These are phyloP conservation scores for Hetaerina titia DNA, from an alignment of 2,888 invertebrate species.

Conservation along the genomic window DNA sequence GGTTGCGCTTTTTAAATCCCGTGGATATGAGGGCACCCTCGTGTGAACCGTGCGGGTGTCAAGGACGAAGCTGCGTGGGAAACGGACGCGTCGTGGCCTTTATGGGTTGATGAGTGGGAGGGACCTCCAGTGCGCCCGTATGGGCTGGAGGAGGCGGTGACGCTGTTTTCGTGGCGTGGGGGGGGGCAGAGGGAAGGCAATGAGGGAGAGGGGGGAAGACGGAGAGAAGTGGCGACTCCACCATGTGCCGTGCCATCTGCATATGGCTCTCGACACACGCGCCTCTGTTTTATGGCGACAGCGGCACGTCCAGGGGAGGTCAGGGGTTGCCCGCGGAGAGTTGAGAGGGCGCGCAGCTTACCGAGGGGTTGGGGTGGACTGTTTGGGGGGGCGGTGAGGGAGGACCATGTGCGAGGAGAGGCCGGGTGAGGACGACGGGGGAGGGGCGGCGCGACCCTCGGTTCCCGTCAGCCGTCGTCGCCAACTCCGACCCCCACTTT, in stretches of 20 bases:
- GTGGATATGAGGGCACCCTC: neutral
- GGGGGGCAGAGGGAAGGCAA: neutral
- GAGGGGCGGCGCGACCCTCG: neutral
- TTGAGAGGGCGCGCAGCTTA: neutral
- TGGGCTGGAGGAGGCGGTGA: neutral
- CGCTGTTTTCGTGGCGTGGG: neutral
- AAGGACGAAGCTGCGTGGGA: neutral
- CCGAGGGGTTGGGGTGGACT: neutral
- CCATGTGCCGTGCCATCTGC: constrained; percentile 41
- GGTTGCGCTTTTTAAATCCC: neutral
- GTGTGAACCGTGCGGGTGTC: neutral
- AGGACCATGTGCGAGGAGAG: neutral
- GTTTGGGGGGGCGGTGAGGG: neutral
- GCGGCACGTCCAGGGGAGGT: constrained; percentile 47
- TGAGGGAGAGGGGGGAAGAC: neutral
- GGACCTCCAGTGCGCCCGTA: neutral
- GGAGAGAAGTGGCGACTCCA: neutral
- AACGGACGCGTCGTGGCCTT: neutral
- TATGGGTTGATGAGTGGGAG: neutral
- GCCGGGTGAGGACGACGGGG: neutral
- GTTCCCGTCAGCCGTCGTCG: neutral
- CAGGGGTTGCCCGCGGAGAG: neutral
- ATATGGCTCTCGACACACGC: neutral
- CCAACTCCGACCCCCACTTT: neutral
- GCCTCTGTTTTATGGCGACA: constrained; percentile 30